A percentile compares a stretch with the other conserved stretches of the same genome.
Conservation (phyloP, 2,888 invertebrate species). For the Micropterix aruncella region DNA sequence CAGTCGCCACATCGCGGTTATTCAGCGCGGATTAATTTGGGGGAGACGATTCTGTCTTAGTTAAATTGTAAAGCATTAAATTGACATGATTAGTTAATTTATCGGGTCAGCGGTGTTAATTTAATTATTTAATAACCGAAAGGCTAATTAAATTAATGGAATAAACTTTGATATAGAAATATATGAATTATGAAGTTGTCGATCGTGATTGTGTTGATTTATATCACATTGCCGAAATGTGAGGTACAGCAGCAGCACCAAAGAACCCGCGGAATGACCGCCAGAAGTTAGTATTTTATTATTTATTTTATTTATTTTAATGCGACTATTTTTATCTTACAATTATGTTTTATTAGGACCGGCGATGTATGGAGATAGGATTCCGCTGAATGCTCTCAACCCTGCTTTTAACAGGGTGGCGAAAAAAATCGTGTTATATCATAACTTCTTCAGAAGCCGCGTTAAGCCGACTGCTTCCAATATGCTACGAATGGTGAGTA, state of each 20-base stretch:
- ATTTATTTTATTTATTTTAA: conserved; percentile 4
- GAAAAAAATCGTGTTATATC: conserved; percentile 58
- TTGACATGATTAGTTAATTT: too few relatives aligned
- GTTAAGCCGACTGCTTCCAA: conserved; percentile 64
- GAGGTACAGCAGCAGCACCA: background rate
- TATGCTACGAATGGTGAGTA: conserved; percentile 63
- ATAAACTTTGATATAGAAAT: too few relatives aligned
- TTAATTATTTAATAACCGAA: too few relatives aligned
- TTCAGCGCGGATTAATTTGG: too few relatives aligned
- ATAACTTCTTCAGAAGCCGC: conserved; percentile 62
- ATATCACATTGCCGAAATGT: background rate
- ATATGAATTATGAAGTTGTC: too few relatives aligned
- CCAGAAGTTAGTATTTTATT: background rate
- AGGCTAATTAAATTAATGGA: too few relatives aligned
- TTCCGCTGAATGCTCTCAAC: conserved; percentile 36
- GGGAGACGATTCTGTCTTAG: too few relatives aligned
- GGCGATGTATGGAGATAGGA: conserved; percentile 38
- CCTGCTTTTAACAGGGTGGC: conserved; percentile 45
- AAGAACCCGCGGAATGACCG: background rate
- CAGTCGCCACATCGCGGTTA: too few relatives aligned
- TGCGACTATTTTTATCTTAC: conserved; percentile 1
- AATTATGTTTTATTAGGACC: conserved; percentile 19
- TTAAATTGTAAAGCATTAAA: too few relatives aligned
- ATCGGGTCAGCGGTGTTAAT: too few relatives aligned
- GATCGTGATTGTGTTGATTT: background rate